Base-by-base conservation (phyloP, 2,797 vertebrate genomes). In the Alcedo quadribrachys region DNA sequence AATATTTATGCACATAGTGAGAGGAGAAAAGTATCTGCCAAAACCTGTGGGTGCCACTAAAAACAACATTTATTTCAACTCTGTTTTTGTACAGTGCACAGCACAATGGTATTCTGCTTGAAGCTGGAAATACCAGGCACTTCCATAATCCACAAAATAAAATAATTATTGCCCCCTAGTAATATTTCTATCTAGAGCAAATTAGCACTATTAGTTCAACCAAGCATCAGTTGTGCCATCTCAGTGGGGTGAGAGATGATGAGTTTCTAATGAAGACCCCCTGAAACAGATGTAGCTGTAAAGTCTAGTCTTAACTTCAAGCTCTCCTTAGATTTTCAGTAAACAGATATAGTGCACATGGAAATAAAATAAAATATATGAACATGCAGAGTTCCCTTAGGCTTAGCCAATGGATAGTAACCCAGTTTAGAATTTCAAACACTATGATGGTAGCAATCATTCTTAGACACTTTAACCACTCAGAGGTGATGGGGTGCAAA, bases 1-100 rank as follows among this genome's bases (percentile, higher is more conserved):
- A 94, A 96, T 91, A 96, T 96, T 96, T 96, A 95, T 96, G 90
- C 88, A 94, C 81, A 92, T 65, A 95, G 78, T 75, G 75, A 91
- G 83, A 90, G 51, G 65, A 93, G 78, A 91, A 95, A 90, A 91
- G 91, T 94, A 93, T 92, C 93, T 95, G 93, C 94, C 95, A 94
- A 96, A 93, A 89, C 90, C 85, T 93, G 85, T 94, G 93, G 85
- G 83, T 96, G 91, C 91, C 85, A 95, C 94, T 92, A 92, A 93
- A 96, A 94, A 84, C 61, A 89, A 48, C 78, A 85, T 89, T 96
- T 95, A 66, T 78, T 94, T 94, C 62, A 93, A 90, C 71, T 88
- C 25, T 91, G 69, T 2, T 63, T 91, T 95, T 90, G 74, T 74
- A 85, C 22, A 74, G 75, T 28, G 58, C 33, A 63, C 25, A 85